Conservation (phyloP, 2,113 vertebrate species). For the Podarcis raffonei region DNA sequence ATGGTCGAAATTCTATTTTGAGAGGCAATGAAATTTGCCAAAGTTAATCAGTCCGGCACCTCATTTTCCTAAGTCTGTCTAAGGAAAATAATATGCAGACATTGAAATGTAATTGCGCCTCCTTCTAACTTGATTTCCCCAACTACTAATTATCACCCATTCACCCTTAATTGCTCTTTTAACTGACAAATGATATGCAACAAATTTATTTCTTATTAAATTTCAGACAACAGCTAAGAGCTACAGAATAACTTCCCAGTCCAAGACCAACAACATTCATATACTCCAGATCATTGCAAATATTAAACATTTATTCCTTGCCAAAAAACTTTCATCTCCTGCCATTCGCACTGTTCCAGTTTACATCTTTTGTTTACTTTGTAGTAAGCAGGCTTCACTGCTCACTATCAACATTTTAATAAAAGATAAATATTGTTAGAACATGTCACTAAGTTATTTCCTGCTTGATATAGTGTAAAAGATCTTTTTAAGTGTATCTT, state of each 20-base stretch:
- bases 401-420: slow-evolving; percentile 4
- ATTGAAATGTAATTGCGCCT: neutral
- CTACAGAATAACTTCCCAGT: neutral
- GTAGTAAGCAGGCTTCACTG: neutral
- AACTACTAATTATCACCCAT: neutral
- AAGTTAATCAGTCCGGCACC: neutral
- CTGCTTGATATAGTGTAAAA: neutral
- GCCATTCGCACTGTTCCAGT: neutral
- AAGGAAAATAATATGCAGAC: neutral
- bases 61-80: neutral
- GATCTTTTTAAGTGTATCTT: neutral
- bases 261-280: neutral
- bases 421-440: neutral
- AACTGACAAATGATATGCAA: neutral
- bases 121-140: neutral
- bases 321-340: neutral
- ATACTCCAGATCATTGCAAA: neutral
- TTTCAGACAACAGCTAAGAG: neutral
- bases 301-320: neutral
- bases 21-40: neutral
- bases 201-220: neutral
- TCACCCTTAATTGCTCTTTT: neutral
- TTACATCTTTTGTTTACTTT: neutral
- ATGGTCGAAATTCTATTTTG: neutral
- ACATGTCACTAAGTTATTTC: neutral